phyloP scores from a whole-genome alignment of 1,140 invertebrate species.

The Anagrus nilaparvatae region DNA sequence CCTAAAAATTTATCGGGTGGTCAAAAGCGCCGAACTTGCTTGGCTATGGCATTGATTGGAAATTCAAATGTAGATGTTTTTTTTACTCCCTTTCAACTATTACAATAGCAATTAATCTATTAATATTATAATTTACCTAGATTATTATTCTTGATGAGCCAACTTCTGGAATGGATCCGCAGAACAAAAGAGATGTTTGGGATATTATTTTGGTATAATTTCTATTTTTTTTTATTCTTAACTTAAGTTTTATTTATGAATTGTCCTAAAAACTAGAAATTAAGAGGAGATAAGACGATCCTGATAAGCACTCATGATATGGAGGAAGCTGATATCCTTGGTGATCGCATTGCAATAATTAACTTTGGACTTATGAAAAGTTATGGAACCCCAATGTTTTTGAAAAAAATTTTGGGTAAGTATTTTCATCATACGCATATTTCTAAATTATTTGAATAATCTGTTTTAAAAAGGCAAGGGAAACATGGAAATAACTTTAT shows the following conservation, averaged over 20 bases:
- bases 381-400: constrained; percentile 72
- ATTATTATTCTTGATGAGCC: constrained; percentile 83
- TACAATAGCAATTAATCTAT: no score
- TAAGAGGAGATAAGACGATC: constrained; percentile 62
- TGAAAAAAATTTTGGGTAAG: constrained; percentile 76
- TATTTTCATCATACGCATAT: neutral
- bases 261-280: constrained; percentile 24
- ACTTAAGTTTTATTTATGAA: constrained; percentile 3
- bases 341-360: constrained; percentile 87
- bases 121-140: no score
- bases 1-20: constrained; percentile 50
- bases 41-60: constrained; percentile 49
- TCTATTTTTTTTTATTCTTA: neutral
- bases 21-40: constrained; percentile 52
- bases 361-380: constrained; percentile 69
- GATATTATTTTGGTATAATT: constrained; percentile 54
- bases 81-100: no score
- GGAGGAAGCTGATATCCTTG: constrained; percentile 93
- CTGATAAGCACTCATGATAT: constrained; percentile 94
- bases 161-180: constrained; percentile 91
- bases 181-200: constrained; percentile 82
- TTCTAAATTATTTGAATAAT: neutral
- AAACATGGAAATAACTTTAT: constrained; percentile 37
- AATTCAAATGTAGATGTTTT: constrained; percentile 19
- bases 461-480: constrained; percentile 25